Evolutionary conservation across 2,888 invertebrate genomes (phyloP).

Genomic region (Germaria angustata): DNA sequence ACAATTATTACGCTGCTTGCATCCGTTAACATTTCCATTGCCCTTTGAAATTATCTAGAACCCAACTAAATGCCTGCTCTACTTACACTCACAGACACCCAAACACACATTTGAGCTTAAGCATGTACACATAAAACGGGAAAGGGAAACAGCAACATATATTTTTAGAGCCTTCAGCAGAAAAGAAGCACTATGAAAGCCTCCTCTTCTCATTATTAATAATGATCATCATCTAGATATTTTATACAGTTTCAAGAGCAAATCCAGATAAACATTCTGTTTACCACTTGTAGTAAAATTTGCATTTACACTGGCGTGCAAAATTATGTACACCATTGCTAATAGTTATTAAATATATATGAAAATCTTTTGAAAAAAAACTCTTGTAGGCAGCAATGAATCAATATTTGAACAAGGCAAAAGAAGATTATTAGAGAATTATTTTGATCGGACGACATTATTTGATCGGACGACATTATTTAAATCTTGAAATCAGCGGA

Average conservation of each 20-base stretch:
- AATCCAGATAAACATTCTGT: background rate
- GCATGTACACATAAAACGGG: background rate
- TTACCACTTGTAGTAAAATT: background rate
- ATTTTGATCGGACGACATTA: no score
- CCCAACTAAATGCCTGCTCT: conserved; percentile 10
- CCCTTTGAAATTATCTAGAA: conserved; percentile 42
- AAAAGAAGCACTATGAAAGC: background rate
- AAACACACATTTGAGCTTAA: background rate
- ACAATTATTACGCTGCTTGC: conserved; percentile 59
- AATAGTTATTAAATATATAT: no score
- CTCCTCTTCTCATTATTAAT: background rate
- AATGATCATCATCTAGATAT: conserved; percentile 16
- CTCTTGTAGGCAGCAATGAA: no score
- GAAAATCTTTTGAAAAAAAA: no score
- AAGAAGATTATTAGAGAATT: no score
- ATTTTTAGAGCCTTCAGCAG: background rate
- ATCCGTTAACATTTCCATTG: conserved; percentile 62
- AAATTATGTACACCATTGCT: background rate
- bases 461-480: no score
- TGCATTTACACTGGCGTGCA: background rate
- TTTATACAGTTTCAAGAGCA: background rate
- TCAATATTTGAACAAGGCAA: no score
- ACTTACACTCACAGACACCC: background rate
- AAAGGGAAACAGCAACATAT: conserved; percentile 1
- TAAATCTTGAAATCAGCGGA: no score